phyloP scores from a whole-genome alignment of 1,140 invertebrate genomes.

The Calycopis cecrops region DNA sequence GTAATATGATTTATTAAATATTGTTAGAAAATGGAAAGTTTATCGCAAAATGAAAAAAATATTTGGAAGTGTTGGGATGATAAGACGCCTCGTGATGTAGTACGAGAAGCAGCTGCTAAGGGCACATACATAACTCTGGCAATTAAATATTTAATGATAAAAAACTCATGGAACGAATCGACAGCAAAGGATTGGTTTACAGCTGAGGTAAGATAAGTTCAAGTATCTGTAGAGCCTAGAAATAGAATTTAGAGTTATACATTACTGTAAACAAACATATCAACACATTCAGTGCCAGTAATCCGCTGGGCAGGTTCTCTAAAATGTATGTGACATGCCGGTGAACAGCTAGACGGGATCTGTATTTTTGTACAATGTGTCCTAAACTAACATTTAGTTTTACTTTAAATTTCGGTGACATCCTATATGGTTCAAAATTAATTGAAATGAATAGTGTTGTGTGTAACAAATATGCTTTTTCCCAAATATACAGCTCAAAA shows the following conservation, averaged over 20 bases:
- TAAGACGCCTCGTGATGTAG: constrained; percentile 76
- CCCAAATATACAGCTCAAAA: too few relatives aligned
- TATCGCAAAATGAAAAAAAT: constrained; percentile 74
- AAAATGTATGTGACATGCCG: too few relatives aligned
- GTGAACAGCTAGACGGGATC: too few relatives aligned
- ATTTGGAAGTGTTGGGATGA: constrained; percentile 78
- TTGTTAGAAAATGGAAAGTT: constrained; percentile 59
- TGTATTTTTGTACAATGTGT: too few relatives aligned
- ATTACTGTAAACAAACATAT: neutral
- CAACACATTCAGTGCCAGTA: too few relatives aligned
- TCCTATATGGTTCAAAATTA: too few relatives aligned
- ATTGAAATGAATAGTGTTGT: too few relatives aligned
- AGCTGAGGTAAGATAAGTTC: constrained; percentile 59
- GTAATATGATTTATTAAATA: constrained; percentile 6
- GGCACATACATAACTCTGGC: constrained; percentile 78
- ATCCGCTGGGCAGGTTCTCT: too few relatives aligned
- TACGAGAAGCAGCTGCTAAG: constrained; percentile 80
- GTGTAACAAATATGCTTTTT: too few relatives aligned
- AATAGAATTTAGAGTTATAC: neutral
- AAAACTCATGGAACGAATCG: constrained; percentile 71
- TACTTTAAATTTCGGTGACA: too few relatives aligned
- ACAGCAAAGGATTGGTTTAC: constrained; percentile 75
- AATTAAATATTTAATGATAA: constrained; percentile 74
- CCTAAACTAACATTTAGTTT: too few relatives aligned
- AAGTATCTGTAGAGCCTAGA: too few relatives aligned